A percentile compares a stretch with the other conserved stretches of the same genome.
Conservation (phyloP, 2,113 vertebrate species). For the Scophthalmus maximus region DNA sequence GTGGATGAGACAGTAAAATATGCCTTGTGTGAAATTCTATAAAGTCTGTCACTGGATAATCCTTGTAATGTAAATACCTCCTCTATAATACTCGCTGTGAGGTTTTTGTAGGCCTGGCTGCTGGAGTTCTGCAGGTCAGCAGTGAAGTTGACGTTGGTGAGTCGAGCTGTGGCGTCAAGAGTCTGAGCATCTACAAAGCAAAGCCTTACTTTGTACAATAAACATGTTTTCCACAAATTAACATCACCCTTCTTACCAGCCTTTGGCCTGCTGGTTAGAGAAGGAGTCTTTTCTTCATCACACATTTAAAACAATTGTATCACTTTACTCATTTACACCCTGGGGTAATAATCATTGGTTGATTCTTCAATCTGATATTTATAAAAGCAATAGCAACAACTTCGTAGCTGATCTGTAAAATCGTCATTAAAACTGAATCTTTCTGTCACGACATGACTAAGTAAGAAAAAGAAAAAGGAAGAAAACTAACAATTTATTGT, state of each 20-base stretch:
- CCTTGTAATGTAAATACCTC: conserved; percentile 70
- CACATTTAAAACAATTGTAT: background rate
- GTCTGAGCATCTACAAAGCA: conserved; percentile 80
- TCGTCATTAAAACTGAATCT: too few species aligned
- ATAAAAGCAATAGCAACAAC: background rate
- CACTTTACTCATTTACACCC: background rate
- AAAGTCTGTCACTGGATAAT: background rate
- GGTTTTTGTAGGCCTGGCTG: conserved; percentile 80
- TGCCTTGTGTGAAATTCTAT: background rate
- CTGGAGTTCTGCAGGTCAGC: conserved; percentile 74
- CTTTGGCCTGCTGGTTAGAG: background rate
- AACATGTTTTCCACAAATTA: background rate
- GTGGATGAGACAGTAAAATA: background rate
- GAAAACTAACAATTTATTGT: too few species aligned
- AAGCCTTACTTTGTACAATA: background rate
- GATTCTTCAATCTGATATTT: too few species aligned
- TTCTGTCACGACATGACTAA: too few species aligned
- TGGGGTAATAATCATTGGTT: background rate
- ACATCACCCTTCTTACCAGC: background rate
- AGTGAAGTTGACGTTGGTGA: conserved; percentile 80
- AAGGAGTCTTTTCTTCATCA: conserved; percentile 6
- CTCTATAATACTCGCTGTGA: conserved; percentile 74
- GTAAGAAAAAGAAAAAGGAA: too few species aligned
- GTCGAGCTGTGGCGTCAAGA: conserved; percentile 73
- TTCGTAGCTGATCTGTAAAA: background rate